Conservation (phyloP, 92 coral and sea anemone genomes). For the Palythoa grandiflora region DNA sequence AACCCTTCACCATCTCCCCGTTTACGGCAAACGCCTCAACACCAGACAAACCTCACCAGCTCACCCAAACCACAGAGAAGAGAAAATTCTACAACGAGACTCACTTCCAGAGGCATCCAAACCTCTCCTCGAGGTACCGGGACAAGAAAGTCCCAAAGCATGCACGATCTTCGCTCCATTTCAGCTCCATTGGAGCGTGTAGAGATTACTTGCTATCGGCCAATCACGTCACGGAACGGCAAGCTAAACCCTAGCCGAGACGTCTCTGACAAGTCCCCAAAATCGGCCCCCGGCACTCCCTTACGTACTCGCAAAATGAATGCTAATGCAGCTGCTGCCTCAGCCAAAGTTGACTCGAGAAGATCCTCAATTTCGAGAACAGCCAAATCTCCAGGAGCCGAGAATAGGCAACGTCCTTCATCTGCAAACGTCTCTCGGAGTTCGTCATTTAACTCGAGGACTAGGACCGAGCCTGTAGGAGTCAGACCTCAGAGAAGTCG, state of each 20-base stretch:
- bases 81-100: constrained; percentile 44
- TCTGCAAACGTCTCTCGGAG: constrained; percentile 37
- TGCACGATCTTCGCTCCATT: constrained; percentile 78
- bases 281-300: constrained; percentile 47
- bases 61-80: constrained; percentile 45
- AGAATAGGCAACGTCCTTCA: neutral
- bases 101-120: constrained; percentile 61
- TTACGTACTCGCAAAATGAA: constrained; percentile 22
- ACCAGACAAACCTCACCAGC: neutral
- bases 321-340: constrained; percentile 15
- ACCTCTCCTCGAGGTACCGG: constrained; percentile 59
- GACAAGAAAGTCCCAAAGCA: constrained; percentile 77
- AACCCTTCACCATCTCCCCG: constrained; percentile 35
- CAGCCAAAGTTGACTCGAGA: constrained; percentile 43
- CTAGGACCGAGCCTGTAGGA: constrained; percentile 1
- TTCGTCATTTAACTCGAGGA: constrained; percentile 29
- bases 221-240: constrained; percentile 19
- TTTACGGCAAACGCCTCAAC: constrained; percentile 7
- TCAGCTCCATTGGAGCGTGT: constrained; percentile 34
- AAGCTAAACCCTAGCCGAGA: neutral
- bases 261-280: constrained; percentile 27
- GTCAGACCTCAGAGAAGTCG: constrained; percentile 28
- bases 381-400: neutral
- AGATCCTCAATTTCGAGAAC: constrained; percentile 22
- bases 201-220: constrained; percentile 27